Base-by-base conservation (phyloP, 2,113 vertebrate genomes). In the Seriola rivoliana region DNA sequence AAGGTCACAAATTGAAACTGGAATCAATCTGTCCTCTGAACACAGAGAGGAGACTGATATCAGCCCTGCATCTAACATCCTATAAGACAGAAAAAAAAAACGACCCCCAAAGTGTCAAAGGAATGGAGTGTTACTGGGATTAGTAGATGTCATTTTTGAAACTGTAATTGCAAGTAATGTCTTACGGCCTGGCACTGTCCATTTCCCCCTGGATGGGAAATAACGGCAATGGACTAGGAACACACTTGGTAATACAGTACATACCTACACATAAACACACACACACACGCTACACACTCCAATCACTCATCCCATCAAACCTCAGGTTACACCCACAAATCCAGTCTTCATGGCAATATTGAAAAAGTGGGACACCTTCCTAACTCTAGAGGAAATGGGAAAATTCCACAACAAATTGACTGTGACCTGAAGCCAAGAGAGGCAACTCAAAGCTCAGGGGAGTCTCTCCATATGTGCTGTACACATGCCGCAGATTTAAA, bases 381-480 rank as follows among this genome's bases (percentile, higher is more conserved):
- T 64, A 17, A 36, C 46, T 72, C 4, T 14, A 75, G 66, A 72
- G 36, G 59, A 75, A 83, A 75, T 16, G 5, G 25, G 29, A 17
- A 65, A 75, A 78, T 84, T 36, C 17, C 48, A 62, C 63, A 59
- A 46, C 38, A 67, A 75, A 84, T 82, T 67, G 44, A 40, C 2
- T 32, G 2, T 58, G 40, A 54, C 29, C 42, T 1, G 5, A 23
- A 50, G 32, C 40, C 54, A 52, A 67, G 52, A 57, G 21, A 50
- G 36, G 13, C 5, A 2, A 25, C 36, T 8, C 36, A 14, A 17
- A 78, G 54, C 59, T 38, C 52, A 34, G 67, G 40, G 16, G 9
- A 42, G 40, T 17, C 32, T 70, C 17, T 36, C 76, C 64, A 70
- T 52, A 55, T 85, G 70, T 79, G 59, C 48, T 38, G 8, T 21